Evolutionary conservation across 2,888 invertebrate species (phyloP), one percentile per base, ranked within the genome.

Genomic region (Drosophila subsilvestris): DNA sequence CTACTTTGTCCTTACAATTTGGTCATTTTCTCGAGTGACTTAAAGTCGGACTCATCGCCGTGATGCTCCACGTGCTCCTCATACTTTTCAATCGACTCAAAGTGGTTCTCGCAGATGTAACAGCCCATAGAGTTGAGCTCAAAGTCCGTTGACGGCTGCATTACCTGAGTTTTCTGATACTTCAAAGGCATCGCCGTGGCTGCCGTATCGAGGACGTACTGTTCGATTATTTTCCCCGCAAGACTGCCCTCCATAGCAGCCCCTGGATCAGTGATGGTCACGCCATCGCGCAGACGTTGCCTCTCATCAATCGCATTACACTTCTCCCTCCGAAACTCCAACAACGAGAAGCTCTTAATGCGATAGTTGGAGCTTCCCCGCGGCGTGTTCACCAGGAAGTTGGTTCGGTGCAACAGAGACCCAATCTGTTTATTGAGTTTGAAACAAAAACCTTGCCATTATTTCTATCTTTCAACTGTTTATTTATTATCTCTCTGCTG

Each of bases 61-160:
- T 91, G 91, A n/a, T 69, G 77, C 50, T 83, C 80, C 20, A 91
- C 79, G 60, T 91, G 91, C 3, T 90, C 83, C 57, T 90, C 90
- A 37, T 83, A 91, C 32, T 77, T 68, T 8, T 80, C 79, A 58
- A 88, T 88, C 14, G 57, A 75, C 18, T 58, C 49, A 37, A 91
- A 91, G 73, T 91, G 90, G 27, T 65, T 50, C 63, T 91, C 90
- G 32, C 91, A 91, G 49, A 91, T 88, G 42, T 77, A 89, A 67
- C 91, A 91, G 2, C 91, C 89, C 71, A 88, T 69, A 32, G 74
- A 89, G 25, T 73, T 86, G 3, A 90, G 69, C 25, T 49, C 63
- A 75, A 90, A 91, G 12, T 82, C 58, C 0, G 37, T 10, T 0
- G 58, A 37, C 1, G 69, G 68, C 2, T 29, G 0, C 62, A 80